Conservation (phyloP, 2,113 vertebrate species). For the Zosterops japonicus region DNA sequence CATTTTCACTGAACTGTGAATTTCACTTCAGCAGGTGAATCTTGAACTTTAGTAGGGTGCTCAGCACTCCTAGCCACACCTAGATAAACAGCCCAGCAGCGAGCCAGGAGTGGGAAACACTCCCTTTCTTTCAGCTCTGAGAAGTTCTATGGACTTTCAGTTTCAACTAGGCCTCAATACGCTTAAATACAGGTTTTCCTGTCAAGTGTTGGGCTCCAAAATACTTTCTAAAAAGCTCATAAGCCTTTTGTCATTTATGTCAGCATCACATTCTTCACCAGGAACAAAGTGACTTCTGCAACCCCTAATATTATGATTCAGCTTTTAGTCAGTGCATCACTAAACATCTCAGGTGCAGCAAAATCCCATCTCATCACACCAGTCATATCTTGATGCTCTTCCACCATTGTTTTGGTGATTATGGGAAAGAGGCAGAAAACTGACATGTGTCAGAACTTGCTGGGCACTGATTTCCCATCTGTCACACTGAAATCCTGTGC, state of each 20-base stretch:
- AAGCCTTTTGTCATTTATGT: neutral
- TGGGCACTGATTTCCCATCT: neutral
- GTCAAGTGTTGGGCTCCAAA: neutral
- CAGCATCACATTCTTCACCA: neutral
- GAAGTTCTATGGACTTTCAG: neutral
- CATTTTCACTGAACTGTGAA: neutral
- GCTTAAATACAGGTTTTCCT: neutral
- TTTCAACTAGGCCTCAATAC: neutral
- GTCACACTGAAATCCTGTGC: neutral
- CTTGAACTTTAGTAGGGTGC: neutral
- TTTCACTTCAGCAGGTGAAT: neutral
- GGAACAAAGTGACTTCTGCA: neutral
- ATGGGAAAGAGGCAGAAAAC: neutral
- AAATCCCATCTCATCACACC: neutral
- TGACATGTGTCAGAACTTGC: fast-evolving
- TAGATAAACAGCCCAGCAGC: neutral
- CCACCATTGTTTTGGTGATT: neutral
- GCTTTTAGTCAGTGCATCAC: neutral
- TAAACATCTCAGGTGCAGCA: neutral
- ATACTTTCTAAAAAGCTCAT: neutral
- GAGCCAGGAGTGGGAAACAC: neutral
- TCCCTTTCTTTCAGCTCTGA: neutral
- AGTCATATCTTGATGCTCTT: neutral
- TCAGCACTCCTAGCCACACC: neutral
- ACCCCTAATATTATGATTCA: neutral